Base-by-base conservation (phyloP, 2,888 invertebrate species). In the Sylvicola cinctus region DNA sequence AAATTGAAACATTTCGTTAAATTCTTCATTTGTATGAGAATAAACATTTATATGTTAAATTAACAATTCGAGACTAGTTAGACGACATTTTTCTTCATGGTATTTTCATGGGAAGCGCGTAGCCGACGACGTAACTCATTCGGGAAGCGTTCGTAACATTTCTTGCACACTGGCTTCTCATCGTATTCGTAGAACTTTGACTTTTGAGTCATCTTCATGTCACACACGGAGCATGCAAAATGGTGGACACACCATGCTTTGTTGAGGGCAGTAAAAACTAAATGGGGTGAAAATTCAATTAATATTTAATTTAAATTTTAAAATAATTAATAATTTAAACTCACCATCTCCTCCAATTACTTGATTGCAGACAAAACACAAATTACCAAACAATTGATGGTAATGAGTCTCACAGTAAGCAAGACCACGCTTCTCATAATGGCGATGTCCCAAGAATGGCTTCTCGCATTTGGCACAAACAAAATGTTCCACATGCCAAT, bases 391-490 rank as follows among this genome's bases (percentile, higher is more conserved):
- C 43, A 98, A 63, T 66, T 95, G 88, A 62, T 98, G 96, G 60
- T 96, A 98, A 57, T 98, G 98, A 39, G 84, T 90, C 61, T 99
- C 98, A 58, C 98, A 98, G 59, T 98, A 99, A 1, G 98, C 98
- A 44, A 96, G 61, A 2, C 93, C 98, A 49, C 93, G 93, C 63
- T 91, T 90, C 62, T 98, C 96, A 55, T 95, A 98, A 60, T 98
- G 96, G 1, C 96, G 81, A 62, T 93, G 91, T 0, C 98, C 98
- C 51, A 95, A 74, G 68, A 98, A 98, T 1, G 98, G 98, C 58
- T 98, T 96, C 63, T 99, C 98, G 56, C 98, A 98, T 60, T 95
- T 95, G 43, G 96, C 95, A 59, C 98, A 99, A 2, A 96, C 98
- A 58, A 98, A 98, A 63, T 99, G 98, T 79, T 87, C 93, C 16